A percentile compares a stretch with the other conserved stretches of the same genome.
Conservation (phyloP, 1,140 invertebrate species). For the Tetragnatha versicolor region DNA sequence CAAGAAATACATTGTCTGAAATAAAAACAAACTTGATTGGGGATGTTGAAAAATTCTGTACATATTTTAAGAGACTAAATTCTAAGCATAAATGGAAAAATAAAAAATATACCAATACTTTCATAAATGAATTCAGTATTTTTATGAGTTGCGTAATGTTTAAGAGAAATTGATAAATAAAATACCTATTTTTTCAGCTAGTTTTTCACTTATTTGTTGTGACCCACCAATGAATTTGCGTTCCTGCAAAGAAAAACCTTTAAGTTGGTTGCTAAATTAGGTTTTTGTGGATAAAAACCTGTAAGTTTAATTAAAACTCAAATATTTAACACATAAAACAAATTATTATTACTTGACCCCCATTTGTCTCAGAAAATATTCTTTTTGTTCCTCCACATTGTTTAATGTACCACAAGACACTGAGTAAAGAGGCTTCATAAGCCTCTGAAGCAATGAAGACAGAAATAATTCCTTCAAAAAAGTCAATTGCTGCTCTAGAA, state of each 20-base stretch:
- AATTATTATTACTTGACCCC: conserved; percentile 60
- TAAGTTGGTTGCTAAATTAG: background rate
- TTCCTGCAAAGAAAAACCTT: conserved; percentile 58
- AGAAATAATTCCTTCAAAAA: conserved; percentile 39
- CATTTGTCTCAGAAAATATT: conserved; percentile 62
- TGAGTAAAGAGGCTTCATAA: conserved; percentile 63
- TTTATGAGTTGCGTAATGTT: background rate
- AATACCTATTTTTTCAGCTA: conserved; percentile 61
- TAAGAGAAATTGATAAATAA: background rate
- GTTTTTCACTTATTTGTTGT: conserved; percentile 62
- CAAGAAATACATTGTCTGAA: background rate
- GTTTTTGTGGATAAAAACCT: background rate
- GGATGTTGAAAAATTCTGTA: background rate
- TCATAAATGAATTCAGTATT: too few relatives aligned
- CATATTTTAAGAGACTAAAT: background rate
- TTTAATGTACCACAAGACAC: conserved; percentile 64
- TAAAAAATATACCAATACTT: background rate
- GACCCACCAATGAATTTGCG: conserved; percentile 64
- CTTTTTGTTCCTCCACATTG: conserved; percentile 60
- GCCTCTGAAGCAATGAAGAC: conserved; percentile 61
- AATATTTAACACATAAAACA: background rate
- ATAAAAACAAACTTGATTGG: background rate
- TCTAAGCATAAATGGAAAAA: background rate
- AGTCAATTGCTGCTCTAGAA: background rate
- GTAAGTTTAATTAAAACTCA: background rate